Base-by-base conservation (phyloP, 2,888 invertebrate genomes). In the Agrilus cyanescens region DNA sequence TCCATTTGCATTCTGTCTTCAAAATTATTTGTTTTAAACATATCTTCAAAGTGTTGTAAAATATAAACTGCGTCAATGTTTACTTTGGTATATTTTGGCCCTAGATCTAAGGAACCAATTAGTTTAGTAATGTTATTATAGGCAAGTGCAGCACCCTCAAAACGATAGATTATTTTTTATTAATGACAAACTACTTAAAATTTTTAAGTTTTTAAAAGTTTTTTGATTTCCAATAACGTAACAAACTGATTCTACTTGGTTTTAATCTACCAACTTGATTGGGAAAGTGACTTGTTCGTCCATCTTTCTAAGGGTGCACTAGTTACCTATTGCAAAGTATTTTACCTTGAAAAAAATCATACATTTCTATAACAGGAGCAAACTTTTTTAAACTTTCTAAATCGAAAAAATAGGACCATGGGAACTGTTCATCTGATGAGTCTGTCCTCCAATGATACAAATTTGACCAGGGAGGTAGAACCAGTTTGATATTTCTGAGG, bases 401-500 rank as follows among this genome's bases (percentile, higher is more conserved):
- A 60, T 96, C 85, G 66, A 98, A 98, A 64, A 93, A 97, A 30
- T 65, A 59, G 4, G 74, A 68, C 97, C 97, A 97, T 0, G 82
- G 78, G 31, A 85, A 66, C 32, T 78, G 74, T 13, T 68, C 67
- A 50, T 82, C 80, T 3, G 63, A 56, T 18, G 72, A 66, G 42
- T 73, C 63, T 25, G 71, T 69, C 18, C 59, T 63, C 97, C 98
- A 98, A 61, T 98, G 98, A 53, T 87, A 88, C 4, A 97, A 65
- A 47, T 78, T 75, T 41, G 83, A 77, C 90, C 95, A 98, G 0
- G 97, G 94, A 12, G 96, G 96, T 49, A 98, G 69, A 37, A 96
- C 90, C 53, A 88, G 58, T 32, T 70, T 70, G 64, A 80, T 76
- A 43, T 75, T 68, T 14, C 62, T 62, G 36, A 69, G 67, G 44